A percentile compares a stretch with the other conserved stretches of the same genome.
These are phyloP conservation scores for Diplolepis rosae DNA, from an alignment of 2,888 invertebrate species.

Conservation along the genomic window DNA sequence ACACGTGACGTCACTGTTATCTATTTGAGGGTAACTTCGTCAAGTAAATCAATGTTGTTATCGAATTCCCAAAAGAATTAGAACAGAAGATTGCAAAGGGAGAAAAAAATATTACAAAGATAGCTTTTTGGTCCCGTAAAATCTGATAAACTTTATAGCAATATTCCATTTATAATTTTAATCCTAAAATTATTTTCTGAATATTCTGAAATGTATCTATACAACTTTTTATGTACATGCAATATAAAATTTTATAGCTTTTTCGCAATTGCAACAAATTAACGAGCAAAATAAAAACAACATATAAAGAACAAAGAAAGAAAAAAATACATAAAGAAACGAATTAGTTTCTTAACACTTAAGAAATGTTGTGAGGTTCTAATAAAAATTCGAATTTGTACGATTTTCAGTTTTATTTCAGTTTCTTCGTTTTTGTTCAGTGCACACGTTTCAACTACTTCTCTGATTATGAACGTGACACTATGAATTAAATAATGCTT, in stretches of 20 bases:
- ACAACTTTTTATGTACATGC: too few species aligned
- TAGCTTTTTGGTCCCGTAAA: background rate
- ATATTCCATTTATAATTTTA: too few species aligned
- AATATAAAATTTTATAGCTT: too few species aligned
- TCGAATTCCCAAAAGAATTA: background rate
- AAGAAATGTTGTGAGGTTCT: background rate
- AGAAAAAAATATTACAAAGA: background rate
- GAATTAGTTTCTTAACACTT: background rate
- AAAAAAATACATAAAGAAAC: too few species aligned
- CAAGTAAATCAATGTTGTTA: background rate
- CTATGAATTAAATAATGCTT: slow-evolving; percentile 1
- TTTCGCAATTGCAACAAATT: too few species aligned
- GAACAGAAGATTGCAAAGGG: background rate
- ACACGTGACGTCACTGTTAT: background rate
- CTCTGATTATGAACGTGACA: background rate
- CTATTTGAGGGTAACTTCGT: slow-evolving; percentile 9
- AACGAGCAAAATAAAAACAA: too few species aligned
- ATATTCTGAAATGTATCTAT: too few species aligned
- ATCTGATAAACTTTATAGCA: too few species aligned
- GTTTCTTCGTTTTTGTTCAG: background rate
- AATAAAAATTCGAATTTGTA: background rate
- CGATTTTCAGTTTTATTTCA: background rate
- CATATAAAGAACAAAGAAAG: too few species aligned
- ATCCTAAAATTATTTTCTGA: too few species aligned
- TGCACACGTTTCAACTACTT: slow-evolving; percentile 7